Base-by-base conservation (phyloP, 1,140 invertebrate genomes). In the Drosophila busckii region DNA sequence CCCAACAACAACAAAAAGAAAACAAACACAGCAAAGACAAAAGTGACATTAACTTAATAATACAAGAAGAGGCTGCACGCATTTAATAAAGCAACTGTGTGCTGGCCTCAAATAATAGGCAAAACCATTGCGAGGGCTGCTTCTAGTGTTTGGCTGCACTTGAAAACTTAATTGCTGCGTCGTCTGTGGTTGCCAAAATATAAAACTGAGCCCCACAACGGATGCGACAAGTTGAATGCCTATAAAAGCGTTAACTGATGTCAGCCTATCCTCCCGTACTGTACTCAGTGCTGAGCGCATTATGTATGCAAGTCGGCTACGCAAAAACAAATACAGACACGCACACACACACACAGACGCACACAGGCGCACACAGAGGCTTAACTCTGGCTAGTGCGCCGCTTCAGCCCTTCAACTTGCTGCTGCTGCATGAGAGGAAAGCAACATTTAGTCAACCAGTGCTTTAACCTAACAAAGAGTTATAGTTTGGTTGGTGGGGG, bases 251-350 rank as follows among this genome's bases (percentile, higher is more conserved):
- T 65, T 78, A 68, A 78, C 68, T 80, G 63, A 78, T 71, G 68
- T 64, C n/a, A n/a, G n/a, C n/a, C n/a, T n/a, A n/a, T n/a, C n/a
- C n/a, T n/a, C n/a, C n/a, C n/a, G n/a, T n/a, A n/a, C n/a, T n/a
- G n/a, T n/a, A n/a, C n/a, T n/a, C n/a, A n/a, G n/a, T n/a, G n/a
- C n/a, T n/a, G n/a, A n/a, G 23, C 42, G 44, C 65, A 80, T 80
- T 80, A 82, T 70, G 73, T 80, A 80, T 80, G 75, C 75, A 80
- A 73, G 75, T 80, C 73, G 75, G 69, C 64, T 73, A 82, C 75
- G 48, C 54, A 48, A 46, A 42, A 59, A 45, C 48, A 64, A 80
- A 68, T 41, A 70, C 73, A 78, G 37, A 59, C 45, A 71, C 67
- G 68, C 56, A 31, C 56, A 28, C 64, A 60, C 58, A 60, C 45